Conservation (phyloP, 2,888 invertebrate species). For the Pollenia amentaria region DNA sequence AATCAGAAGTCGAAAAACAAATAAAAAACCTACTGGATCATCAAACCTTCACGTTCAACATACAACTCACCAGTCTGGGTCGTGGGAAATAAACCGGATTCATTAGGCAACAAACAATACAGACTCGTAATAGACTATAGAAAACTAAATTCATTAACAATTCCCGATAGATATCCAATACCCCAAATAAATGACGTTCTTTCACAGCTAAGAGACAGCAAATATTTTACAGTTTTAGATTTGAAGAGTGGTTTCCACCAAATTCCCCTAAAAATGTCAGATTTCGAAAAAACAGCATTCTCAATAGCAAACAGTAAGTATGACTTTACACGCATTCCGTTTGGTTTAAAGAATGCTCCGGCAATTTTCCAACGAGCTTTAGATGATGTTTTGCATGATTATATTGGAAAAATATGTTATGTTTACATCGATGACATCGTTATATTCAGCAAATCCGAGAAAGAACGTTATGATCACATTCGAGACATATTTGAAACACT, state of each 20-base stretch:
- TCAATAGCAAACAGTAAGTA: conserved; percentile 4
- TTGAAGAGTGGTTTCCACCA: no score
- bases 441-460: background rate
- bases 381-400: no score
- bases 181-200: conserved; percentile 63
- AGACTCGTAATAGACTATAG: conserved; percentile 41
- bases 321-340: conserved; percentile 4
- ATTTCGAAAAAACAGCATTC: conserved; percentile 61
- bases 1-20: conserved; percentile 35
- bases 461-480: conserved; percentile 34
- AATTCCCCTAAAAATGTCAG: conserved; percentile 38
- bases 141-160: conserved; percentile 54
- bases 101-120: no score
- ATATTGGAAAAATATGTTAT: no score
- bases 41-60: conserved; percentile 4
- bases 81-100: no score
- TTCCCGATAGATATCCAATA: no score
- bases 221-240: no score
- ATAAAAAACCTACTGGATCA: conserved; percentile 4
- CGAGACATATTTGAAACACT: no score
- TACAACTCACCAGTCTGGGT: background rate
- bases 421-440: no score
- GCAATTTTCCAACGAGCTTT: no score
- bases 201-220: conserved; percentile 12
- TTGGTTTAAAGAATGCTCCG: no score